Evolutionary conservation across 2,888 invertebrate species (phyloP).

Genomic region (Magallana nippona): DNA sequence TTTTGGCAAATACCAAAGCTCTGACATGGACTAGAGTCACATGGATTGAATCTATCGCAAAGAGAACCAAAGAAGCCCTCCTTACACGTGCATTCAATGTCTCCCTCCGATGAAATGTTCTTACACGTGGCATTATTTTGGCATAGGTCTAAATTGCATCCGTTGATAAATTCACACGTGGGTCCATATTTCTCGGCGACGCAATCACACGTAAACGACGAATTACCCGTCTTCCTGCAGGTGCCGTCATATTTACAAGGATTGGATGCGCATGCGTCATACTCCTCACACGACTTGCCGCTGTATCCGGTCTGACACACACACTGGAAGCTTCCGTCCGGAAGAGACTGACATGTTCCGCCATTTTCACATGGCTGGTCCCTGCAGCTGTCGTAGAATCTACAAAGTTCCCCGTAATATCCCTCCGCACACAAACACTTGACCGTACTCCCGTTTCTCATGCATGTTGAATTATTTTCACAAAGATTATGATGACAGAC

Average conservation of each 20-base stretch:
- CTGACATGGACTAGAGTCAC: conserved; percentile 61
- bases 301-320: conserved; percentile 60
- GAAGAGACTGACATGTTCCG: conserved; percentile 67
- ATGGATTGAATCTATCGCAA: conserved; percentile 67
- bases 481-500: conserved; percentile 61
- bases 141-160: conserved; percentile 68
- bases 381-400: conserved; percentile 63
- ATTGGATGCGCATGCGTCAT: conserved; percentile 56
- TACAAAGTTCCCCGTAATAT: conserved; percentile 68
- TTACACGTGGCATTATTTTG: conserved; percentile 67
- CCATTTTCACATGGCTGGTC: conserved; percentile 72
- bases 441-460: conserved; percentile 54
- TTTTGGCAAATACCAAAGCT: conserved; percentile 67
- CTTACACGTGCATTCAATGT: conserved; percentile 58
- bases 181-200: conserved; percentile 67
- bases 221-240: conserved; percentile 54
- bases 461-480: conserved; percentile 69
- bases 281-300: conserved; percentile 61
- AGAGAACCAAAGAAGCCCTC: conserved; percentile 64
- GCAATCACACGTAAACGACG: conserved; percentile 69
- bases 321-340: conserved; percentile 61
- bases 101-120: conserved; percentile 57
- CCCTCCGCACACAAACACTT: conserved; percentile 70
- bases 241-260: conserved; percentile 57
- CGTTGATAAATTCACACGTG: conserved; percentile 68